Base-by-base conservation (phyloP, 2,113 vertebrate species). In the Odobenus rosmarus region DNA sequence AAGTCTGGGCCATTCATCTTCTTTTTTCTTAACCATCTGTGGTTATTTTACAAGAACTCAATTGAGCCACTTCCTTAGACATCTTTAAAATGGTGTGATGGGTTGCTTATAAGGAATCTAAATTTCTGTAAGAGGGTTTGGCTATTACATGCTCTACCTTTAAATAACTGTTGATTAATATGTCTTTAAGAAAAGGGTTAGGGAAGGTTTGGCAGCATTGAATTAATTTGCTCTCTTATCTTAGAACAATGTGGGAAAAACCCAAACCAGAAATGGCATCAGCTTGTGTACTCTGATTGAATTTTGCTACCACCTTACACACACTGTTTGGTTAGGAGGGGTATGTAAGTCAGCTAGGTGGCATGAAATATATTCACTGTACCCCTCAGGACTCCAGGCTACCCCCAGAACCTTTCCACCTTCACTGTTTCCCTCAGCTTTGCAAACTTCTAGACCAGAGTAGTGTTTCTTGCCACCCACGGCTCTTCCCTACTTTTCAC, bases 141-240 rank as follows among this genome's bases (percentile, higher is more conserved):
- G 76, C 82, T 89, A 79, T 82, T 95, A 88, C 95, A 97, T 93
- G 26, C 18, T 18, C 42, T 92, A 36, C 64, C 72, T 98, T 89
- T 93, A 97, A 95, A 96, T 96, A 97, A 87, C 92, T 49, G 7
- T 89, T 76, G 72, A 97, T 96, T 59, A 84, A 87, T 93, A 95
- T 74, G 18, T 76, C 67, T 95, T 97, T 95, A 16, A 51, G 86
- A 51, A 90, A 95, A 51, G 51, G 31, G 10, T 28, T 88, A 49
- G 61, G 92, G 88, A 77, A 93, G 26, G 6, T 86, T 93, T 93
- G 92, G 14, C 39, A 81, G n/a, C 46, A 82, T 2, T 94, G 76
- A 95, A 82, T 97, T 97, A 61, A 91, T 92, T 93, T 96, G 10
- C 61, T 95, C 33, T 90, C 76, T 69, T 79, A 80, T 24, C 16